Base-by-base conservation (phyloP, 2,113 vertebrate species). In the Callopanchax toddi region DNA sequence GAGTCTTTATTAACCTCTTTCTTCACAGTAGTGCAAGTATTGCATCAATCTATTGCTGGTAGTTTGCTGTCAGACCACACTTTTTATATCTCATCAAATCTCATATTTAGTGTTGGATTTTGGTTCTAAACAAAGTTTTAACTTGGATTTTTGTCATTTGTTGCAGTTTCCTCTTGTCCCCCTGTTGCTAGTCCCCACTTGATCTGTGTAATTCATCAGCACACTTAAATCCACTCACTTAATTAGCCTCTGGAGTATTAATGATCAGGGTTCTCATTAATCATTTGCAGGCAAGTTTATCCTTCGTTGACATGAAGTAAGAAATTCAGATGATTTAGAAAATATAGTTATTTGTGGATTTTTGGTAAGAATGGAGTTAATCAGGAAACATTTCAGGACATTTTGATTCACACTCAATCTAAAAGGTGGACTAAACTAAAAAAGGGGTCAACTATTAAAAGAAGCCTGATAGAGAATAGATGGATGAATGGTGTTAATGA, bases 161-260 rank as follows among this genome's bases (percentile, higher is more conserved):
- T 13, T 10, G 2, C 36, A 3, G 36, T 37, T 13, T 43, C 17
- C 4, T 44, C n/a, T 20, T 20, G 42, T 20, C 4, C 40, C 40
- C n/a, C 11, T 20, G 11, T 44, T 20, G 1, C 42, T 44, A 44
- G 4, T 44, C 42, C 2, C 20, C 7, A 16, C n/a, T 44, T 44
- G n/a, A 3, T 44, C 42, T 7, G 20, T 18, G 13, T 44, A 0
- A 44, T 44, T 20, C 42, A 10, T 10, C 42, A 10, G 7, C n/a
- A 2, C 42, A 2, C n/a, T 44, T 18, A 44, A 18, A 20, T 18
- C 18, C 6, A 1, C 7, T 1, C n/a, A 1, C 42, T 43, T 42
- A 44, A 44, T 44, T 18, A 44, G 42, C n/a, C 42, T 44, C 42
- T n/a, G 40, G n/a, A 18, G 40, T n/a, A 43, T n/a, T n/a, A 43